Evolutionary conservation across 2,797 vertebrate genomes (phyloP).

Genomic region (Botia kubotai): DNA sequence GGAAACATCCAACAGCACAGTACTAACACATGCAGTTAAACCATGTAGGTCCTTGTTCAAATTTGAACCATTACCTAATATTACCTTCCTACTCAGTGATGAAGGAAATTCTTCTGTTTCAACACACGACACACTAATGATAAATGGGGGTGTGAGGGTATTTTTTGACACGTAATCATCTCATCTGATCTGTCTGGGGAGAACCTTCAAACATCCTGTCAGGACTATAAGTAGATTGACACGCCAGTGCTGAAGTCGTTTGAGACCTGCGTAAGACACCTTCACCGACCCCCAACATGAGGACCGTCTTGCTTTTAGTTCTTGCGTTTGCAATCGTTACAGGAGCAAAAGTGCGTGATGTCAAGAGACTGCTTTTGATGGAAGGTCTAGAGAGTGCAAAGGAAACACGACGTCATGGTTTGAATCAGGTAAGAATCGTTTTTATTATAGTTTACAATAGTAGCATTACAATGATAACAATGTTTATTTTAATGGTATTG

Average conservation of each 20-base stretch:
- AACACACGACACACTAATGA: background rate
- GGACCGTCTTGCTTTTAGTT: constrained; percentile 15
- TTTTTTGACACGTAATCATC: constrained; percentile 20
- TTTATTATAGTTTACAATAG: background rate
- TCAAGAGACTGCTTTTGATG: background rate
- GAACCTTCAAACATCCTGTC: constrained; percentile 24
- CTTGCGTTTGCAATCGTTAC: background rate
- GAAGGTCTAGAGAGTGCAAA: background rate
- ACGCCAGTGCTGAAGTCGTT: background rate
- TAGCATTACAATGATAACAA: background rate
- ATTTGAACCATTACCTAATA: background rate
- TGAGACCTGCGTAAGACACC: background rate
- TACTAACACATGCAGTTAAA: background rate
- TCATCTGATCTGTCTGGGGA: background rate
- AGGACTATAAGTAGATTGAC: constrained; percentile 18
- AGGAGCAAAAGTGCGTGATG: accelerated
- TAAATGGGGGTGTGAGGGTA: background rate
- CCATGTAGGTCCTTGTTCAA: background rate
- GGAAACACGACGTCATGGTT: accelerated
- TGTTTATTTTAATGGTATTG: background rate
- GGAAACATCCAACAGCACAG: no score
- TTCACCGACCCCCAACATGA: constrained; percentile 11
- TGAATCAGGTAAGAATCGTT: background rate
- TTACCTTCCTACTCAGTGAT: background rate
- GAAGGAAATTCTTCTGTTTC: background rate